Conservation (phyloP, 2,113 vertebrate species). For the Lasiurus cinereus region DNA sequence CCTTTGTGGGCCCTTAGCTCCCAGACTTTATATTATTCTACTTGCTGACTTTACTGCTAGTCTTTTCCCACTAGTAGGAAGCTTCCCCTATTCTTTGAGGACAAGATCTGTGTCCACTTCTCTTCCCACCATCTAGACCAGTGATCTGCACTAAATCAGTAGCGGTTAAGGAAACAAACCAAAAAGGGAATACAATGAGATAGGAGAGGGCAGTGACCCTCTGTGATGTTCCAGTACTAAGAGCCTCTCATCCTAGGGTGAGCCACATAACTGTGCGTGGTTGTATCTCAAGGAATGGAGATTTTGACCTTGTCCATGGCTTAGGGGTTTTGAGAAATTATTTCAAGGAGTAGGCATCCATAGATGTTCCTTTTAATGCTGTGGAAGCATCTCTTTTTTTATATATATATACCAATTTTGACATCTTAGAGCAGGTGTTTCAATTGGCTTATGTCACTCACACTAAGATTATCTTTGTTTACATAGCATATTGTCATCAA, state of each 20-base stretch:
- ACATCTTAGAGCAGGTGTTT: background rate
- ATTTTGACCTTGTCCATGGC: background rate
- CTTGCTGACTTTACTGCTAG: background rate
- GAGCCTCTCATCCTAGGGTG: background rate
- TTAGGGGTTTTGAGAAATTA: slow-evolving; percentile 39
- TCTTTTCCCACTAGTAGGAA: background rate
- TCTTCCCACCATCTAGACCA: background rate
- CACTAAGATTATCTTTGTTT: background rate
- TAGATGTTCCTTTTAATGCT: background rate
- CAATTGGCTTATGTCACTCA: background rate
- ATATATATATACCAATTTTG: background rate
- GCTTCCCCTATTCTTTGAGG: background rate
- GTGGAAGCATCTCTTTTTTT: background rate
- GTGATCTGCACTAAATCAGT: background rate
- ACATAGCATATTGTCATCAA: background rate
- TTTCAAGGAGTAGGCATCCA: background rate
- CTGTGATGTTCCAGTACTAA: background rate
- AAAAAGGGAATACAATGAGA: background rate
- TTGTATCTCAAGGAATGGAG: background rate
- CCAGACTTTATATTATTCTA: background rate
- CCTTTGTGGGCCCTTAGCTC: background rate
- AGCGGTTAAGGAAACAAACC: background rate
- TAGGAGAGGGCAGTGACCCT: background rate
- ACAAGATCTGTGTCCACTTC: background rate
- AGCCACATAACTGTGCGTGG: background rate